Base-by-base conservation (phyloP, 2,888 invertebrate species). In the Pterobdella sp. region DNA sequence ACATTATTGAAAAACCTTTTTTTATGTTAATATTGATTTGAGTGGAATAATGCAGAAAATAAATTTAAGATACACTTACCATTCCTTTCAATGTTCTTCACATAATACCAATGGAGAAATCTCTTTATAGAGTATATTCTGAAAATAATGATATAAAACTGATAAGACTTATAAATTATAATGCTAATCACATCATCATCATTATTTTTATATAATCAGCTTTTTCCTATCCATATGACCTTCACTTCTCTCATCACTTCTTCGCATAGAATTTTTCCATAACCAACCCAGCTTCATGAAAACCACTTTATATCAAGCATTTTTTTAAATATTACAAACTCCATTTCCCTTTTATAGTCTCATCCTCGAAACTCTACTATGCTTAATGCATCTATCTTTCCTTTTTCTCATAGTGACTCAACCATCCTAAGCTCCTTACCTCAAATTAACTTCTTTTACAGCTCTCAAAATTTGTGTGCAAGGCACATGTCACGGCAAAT, bases 71-170 rank as follows among this genome's bases (percentile, higher is more conserved):
- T 42, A 42, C 2, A 31, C 37, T 64, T 37, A 74, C 74, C 77
- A 75, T 77, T 76, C 42, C 74, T 75, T 31, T 73, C 70, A 34
- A 77, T 77, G 35, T 75, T 68, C 35, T 77, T 77, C 2, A 76
- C 76, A 68, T 91, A 96, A 84, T 93, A 94, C 91, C 92, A 93
- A 49, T 91, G 90, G 80, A 94, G 88, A 77, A 90, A 84, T 79
- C 89, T 88, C 79, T 92, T 91, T 31, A 91, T 86, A 75, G 89
- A 86, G 81, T 91, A 87, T 76, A 93, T 89, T 80, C 93, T 93
- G 84, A 35, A 79, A 80, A 72, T n/a, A 18, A 18, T 42, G 42
- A 14, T 42, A 42, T 42, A 42, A 42, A 7, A 14, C 42, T 42
- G 42, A 42, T 7, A 42, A 42, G 42, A 7, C 10, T 42, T 69